These are phyloP conservation scores for Mus minutoides DNA, from an alignment of 2,797 vertebrate species.

Conservation along the genomic window DNA sequence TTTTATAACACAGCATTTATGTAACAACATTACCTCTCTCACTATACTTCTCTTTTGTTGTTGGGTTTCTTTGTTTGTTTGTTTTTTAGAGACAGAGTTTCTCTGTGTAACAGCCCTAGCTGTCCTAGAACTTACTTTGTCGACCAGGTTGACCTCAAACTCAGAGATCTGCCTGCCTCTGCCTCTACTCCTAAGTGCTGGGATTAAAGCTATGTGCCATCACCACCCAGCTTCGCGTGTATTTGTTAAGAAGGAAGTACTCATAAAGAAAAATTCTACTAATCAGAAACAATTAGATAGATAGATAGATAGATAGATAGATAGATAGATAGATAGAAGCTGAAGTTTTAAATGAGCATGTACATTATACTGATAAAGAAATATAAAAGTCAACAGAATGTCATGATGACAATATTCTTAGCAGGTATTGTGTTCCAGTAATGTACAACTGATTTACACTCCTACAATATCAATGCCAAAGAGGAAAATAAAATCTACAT, in stretches of 20 bases:
- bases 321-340: too few species aligned
- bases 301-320: too few species aligned
- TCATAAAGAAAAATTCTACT: neutral
- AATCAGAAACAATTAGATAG: constrained; percentile 35
- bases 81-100: neutral
- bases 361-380: constrained; percentile 36
- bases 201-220: neutral
- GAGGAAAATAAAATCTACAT: constrained; percentile 17
- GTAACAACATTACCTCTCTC: neutral
- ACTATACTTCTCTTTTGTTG: neutral
- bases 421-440: neutral
- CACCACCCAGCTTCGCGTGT: neutral
- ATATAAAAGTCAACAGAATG: neutral
- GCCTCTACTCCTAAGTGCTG: neutral
- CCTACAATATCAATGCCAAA: constrained; percentile 27
- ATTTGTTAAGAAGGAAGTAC: neutral
- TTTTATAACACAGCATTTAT: neutral
- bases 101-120: neutral
- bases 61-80: neutral
- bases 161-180: neutral
- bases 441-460: constrained; percentile 15
- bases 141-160: neutral
- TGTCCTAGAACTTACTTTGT: neutral
- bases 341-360: constrained; percentile 4
- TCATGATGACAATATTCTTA: neutral